phyloP scores from a whole-genome alignment of 2,888 invertebrate species.

The Scaptomyza cyrtandrae region DNA sequence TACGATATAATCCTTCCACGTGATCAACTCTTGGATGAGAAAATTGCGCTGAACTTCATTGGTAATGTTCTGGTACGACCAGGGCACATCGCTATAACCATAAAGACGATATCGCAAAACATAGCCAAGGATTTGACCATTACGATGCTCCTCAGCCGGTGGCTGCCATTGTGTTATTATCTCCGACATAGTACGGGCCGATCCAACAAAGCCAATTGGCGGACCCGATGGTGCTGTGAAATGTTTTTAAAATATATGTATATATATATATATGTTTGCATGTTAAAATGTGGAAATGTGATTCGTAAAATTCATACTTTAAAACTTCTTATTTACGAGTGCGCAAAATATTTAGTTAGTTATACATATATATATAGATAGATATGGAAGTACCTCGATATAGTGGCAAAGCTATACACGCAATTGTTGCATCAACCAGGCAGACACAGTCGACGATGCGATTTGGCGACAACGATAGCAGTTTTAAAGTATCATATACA shows the following conservation, averaged over 20 bases:
- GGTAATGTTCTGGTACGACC: constrained; percentile 96
- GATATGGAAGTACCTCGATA: constrained; percentile 82
- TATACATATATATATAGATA: too few relatives aligned
- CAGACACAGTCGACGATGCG: constrained; percentile 49
- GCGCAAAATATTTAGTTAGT: constrained; percentile 2
- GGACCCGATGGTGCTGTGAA: constrained; percentile 96
- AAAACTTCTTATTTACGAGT: not conserved
- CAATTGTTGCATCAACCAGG: constrained; percentile 65
- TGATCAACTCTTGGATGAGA: constrained; percentile 95
- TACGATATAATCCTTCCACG: constrained; percentile 98
- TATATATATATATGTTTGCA: not conserved
- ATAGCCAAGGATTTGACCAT: constrained; percentile 97
- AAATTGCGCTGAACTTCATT: constrained; percentile 96
- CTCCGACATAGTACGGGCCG: constrained; percentile 96
- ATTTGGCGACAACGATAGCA: constrained; percentile 74
- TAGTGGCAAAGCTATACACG: constrained; percentile 84
- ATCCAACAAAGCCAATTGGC: constrained; percentile 96
- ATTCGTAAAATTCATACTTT: not conserved
- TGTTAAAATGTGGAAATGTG: not conserved
- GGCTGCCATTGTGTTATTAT: constrained; percentile 99
- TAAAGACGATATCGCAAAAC: constrained; percentile 95
- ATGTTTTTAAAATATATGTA: too few relatives aligned
- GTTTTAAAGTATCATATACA: constrained; percentile 67
- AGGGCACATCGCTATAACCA: constrained; percentile 96
- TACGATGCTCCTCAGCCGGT: constrained; percentile 96